These are phyloP conservation scores for Whitmania pigra DNA, from an alignment of 1,140 invertebrate species.

Conservation along the genomic window DNA sequence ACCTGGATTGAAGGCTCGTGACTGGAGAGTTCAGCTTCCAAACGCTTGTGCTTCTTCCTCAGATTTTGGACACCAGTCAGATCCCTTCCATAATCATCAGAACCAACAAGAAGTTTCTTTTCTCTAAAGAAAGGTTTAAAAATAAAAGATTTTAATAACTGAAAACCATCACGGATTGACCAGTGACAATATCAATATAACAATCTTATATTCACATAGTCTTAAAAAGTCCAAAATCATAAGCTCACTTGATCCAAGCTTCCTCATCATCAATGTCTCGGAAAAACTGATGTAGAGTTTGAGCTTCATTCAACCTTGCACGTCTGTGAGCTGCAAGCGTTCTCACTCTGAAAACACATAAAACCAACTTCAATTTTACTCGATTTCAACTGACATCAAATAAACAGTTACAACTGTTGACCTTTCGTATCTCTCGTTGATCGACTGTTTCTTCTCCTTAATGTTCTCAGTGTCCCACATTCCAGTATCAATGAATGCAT, in stretches of 20 bases:
- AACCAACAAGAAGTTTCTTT: conserved; percentile 91
- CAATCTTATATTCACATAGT: neutral
- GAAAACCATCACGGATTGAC: neutral
- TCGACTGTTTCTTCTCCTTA: conserved; percentile 37
- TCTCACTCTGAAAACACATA: conserved; percentile 46
- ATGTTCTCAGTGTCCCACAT: conserved; percentile 41
- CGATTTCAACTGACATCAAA: neutral
- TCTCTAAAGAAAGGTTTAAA: conserved; percentile 49
- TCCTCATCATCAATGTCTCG: conserved; percentile 98
- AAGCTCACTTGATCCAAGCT: conserved; percentile 86
- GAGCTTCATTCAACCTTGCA: conserved; percentile 78
- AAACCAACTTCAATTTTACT: neutral
- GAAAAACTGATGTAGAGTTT: conserved; percentile 97
- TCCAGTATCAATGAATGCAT: conserved; percentile 42
- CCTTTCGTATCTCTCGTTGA: conserved; percentile 43
- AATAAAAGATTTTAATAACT: conserved; percentile 15
- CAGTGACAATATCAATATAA: neutral
- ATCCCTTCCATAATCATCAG: conserved; percentile 94
- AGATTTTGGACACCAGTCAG: conserved; percentile 94
- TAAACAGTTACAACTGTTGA: conserved; percentile 12
- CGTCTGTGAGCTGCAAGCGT: conserved; percentile 81
- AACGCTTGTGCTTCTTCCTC: conserved; percentile 91
- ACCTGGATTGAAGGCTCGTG: conserved; percentile 90
- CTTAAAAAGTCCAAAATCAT: neutral
- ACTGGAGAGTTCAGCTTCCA: conserved; percentile 85